Base-by-base conservation (phyloP, 2,113 vertebrate species). In the Indri indri region DNA sequence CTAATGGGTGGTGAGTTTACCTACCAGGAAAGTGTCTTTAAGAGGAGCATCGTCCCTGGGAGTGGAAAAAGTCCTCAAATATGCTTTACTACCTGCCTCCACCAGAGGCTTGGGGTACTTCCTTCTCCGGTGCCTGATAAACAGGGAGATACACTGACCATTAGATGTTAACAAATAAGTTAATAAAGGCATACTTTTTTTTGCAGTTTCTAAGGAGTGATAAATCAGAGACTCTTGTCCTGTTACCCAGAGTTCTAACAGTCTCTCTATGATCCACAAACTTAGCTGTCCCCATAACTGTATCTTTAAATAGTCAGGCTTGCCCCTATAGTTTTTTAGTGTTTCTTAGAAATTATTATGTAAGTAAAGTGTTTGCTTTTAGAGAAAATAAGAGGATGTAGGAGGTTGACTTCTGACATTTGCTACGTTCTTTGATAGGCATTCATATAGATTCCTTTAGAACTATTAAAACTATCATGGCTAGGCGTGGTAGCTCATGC, bases 321-420 rank as follows among this genome's bases (percentile, higher is more conserved):
- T 89, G 34, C 40, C 47, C n/a, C 20, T 61, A 8, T 27, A 73
- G 59, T 32, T 90, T 71, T 80, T 84, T 34, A 30, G 40, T 85
- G n/a, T 86, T 89, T 74, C 71, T 94, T 34, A 94, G 65, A 45
- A 84, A 50, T 84, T 81, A 23, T 76, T 95, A 37, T 92, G 11
- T 80, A 85, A 89, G 40, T 50, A 59, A 94, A 93, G 52, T 88
- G 37, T 88, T 95, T 71, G 47, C 30, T 71, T 82, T 88, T 34
- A 79, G 20, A 91, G 66, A 90, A 85, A 97, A 88, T 76, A 40
- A 66, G 23, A 90, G 12, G n/a, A 66, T 50, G 22, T 77, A 59
- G n/a, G n/a, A n/a, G 32, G 40, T 57, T 73, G 57, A 77, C 42
- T 94, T 91, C 77, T 81, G 32, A 10, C 50, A 54, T 76, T 92